phyloP scores from a whole-genome alignment of 2,797 vertebrate genomes.

The Pangasius mekongensis region DNA sequence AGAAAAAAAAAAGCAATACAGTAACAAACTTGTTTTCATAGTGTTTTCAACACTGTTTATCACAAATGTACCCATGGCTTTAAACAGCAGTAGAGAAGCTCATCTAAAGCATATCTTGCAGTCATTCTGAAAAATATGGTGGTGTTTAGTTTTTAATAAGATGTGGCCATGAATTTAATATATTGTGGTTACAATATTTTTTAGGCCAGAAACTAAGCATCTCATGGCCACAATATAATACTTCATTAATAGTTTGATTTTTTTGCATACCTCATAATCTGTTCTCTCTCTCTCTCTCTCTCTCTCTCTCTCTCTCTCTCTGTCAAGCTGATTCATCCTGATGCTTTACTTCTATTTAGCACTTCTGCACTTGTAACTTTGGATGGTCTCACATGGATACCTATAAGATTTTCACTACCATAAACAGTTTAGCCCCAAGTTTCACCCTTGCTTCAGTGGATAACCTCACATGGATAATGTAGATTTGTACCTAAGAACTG shows the following conservation, averaged over 20 bases:
- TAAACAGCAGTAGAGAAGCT: not conserved
- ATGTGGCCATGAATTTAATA: not conserved
- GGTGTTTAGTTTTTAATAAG: not conserved
- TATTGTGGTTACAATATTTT: not conserved
- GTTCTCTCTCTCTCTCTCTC: not conserved
- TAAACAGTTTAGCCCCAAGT: not conserved
- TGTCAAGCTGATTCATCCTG: not conserved
- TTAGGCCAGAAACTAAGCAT: not conserved
- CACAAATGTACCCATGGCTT: not conserved
- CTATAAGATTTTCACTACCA: not conserved
- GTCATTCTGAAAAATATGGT: not conserved
- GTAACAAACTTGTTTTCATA: not conserved
- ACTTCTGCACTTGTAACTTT: too few species aligned
- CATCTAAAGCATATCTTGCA: not conserved
- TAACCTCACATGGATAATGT: not conserved
- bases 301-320: too few species aligned
- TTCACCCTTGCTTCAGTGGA: not conserved
- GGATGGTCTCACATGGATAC: not conserved
- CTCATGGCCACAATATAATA: not conserved
- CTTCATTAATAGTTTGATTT: not conserved
- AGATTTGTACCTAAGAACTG: not conserved
- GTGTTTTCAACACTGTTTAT: not conserved
- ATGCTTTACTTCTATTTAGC: too few species aligned
- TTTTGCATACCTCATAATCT: not conserved
- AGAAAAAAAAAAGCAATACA: slow-evolving; percentile 60